These are phyloP conservation scores for Sebastes fasciatus DNA, from an alignment of 2,113 vertebrate genomes.

Conservation along the genomic window DNA sequence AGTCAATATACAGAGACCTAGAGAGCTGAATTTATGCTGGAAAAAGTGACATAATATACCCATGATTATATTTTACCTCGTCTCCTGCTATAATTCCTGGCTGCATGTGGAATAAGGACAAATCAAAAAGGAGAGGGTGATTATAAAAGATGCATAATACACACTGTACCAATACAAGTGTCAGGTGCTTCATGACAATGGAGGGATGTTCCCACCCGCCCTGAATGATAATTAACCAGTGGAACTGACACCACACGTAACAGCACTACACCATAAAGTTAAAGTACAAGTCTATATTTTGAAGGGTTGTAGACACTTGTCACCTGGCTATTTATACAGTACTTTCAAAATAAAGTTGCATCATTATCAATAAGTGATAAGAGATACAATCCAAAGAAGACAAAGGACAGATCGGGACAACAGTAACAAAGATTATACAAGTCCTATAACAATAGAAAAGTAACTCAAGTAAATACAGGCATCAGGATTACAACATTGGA, in stretches of 20 bases:
- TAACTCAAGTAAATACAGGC: neutral
- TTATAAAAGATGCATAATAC: slow-evolving; percentile 53
- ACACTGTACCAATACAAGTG: slow-evolving; percentile 32
- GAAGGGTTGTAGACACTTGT: neutral
- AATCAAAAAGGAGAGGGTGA: slow-evolving; percentile 71
- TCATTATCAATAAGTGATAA: neutral
- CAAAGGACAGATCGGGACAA: neutral
- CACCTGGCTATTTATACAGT: neutral
- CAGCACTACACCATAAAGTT: neutral
- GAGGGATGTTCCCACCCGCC: neutral
- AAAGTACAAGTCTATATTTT: neutral
- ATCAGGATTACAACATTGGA: neutral
- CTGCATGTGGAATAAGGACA: slow-evolving; percentile 95
- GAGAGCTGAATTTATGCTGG: neutral
- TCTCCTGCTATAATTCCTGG: slow-evolving; percentile 99
- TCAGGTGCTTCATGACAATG: slow-evolving; percentile 40
- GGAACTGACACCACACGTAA: neutral
- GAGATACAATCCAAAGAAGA: neutral
- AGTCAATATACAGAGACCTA: slow-evolving; percentile 14
- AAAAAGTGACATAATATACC: slow-evolving; percentile 19
- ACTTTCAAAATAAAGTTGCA: neutral
- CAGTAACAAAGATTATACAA: neutral
- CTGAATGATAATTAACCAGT: slow-evolving; percentile 30
- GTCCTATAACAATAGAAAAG: neutral
- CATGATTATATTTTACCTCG: slow-evolving; percentile 91